Conservation (phyloP, 2,888 invertebrate genomes). For the Stenotaenia linearis region DNA sequence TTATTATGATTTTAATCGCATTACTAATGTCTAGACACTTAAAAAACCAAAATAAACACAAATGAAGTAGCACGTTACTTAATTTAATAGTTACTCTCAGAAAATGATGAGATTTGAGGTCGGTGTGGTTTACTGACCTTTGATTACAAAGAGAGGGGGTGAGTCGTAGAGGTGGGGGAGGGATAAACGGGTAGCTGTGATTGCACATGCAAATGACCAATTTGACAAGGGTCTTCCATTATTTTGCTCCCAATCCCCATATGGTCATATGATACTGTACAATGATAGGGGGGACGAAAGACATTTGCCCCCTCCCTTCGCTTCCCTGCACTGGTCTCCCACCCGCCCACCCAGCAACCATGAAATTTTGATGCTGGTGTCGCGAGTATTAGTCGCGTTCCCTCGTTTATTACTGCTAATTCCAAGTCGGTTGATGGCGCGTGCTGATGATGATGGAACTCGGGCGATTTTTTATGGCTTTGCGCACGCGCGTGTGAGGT, state of each 20-base stretch:
- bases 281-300: not conserved
- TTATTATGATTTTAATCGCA: too few species aligned
- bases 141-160: not conserved
- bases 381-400: constrained; percentile 31
- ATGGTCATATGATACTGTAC: constrained; percentile 22
- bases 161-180: not conserved
- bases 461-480: constrained; percentile 20
- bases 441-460: constrained; percentile 6
- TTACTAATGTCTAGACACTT: too few species aligned
- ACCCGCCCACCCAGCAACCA: not conserved
- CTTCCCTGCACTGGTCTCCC: not conserved
- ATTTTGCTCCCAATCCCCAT: constrained; percentile 3
- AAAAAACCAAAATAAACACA: not conserved
- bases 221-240: constrained; percentile 31
- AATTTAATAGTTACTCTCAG: not conserved
- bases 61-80: not conserved
- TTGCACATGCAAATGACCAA: constrained; percentile 32
- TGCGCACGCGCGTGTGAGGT: not conserved
- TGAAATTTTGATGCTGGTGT: constrained; percentile 33
- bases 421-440: constrained; percentile 31
- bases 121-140: constrained; percentile 11
- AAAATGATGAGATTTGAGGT: not conserved
- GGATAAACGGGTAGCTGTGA: constrained; percentile 7
- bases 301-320: not conserved
- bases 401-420: constrained; percentile 33